Evolutionary conservation across 2,797 vertebrate species (phyloP).

Genomic region (Eulemur mongoz): DNA sequence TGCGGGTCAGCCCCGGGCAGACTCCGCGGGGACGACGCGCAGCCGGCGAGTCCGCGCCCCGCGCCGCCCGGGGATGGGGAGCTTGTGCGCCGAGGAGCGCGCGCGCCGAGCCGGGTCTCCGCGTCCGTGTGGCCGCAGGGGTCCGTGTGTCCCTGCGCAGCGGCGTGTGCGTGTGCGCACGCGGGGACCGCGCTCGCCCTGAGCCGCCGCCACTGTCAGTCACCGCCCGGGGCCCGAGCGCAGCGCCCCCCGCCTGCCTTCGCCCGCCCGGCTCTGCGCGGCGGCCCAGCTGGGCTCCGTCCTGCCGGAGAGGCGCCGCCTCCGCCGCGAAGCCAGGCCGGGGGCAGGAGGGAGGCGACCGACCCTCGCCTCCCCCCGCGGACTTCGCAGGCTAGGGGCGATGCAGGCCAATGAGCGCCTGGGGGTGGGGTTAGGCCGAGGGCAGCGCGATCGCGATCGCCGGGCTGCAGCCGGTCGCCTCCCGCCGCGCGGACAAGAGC

Average conservation of each 20-base stretch:
- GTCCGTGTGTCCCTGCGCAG: constrained; percentile 56
- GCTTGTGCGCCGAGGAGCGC: background rate
- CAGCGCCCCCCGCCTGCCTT: background rate
- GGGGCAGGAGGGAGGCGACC: background rate
- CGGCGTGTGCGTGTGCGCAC: constrained; percentile 58
- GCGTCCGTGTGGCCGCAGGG: background rate
- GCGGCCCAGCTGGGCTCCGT: background rate
- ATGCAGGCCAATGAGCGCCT: constrained; percentile 66
- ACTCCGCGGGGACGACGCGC: background rate
- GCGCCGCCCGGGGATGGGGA: background rate
- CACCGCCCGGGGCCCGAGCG: background rate
- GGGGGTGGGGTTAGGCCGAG: constrained; percentile 60
- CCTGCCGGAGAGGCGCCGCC: constrained; percentile 49
- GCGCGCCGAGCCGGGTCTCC: background rate
- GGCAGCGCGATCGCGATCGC: background rate
- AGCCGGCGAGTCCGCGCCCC: background rate
- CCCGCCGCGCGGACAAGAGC: background rate
- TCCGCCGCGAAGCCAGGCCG: constrained; percentile 4
- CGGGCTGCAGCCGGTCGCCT: background rate
- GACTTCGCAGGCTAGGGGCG: constrained; percentile 11
- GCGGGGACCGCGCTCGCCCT: constrained; percentile 28
- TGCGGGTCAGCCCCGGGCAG: background rate
- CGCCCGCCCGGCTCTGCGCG: background rate
- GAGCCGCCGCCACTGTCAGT: constrained; percentile 16
- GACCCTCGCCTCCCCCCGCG: constrained; percentile 44